Conservation (phyloP, 2,888 invertebrate genomes). For the Tyria jacobaeae region DNA sequence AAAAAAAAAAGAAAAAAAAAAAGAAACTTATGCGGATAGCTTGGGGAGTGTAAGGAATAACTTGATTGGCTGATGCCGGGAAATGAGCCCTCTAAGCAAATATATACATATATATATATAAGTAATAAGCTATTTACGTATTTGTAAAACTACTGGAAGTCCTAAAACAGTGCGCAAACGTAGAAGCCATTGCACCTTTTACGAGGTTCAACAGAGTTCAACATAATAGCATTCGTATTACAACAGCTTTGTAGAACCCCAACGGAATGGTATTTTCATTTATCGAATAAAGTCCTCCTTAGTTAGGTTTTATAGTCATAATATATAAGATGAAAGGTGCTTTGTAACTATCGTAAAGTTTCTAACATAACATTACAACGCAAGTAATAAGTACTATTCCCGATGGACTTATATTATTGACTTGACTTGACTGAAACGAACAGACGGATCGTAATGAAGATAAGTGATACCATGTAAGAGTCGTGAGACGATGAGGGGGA, state of each 20-base stretch:
- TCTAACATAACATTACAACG: not conserved
- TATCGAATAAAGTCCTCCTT: conserved; percentile 1
- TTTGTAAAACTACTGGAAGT: not conserved
- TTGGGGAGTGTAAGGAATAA: too few relatives aligned
- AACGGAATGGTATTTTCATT: not conserved
- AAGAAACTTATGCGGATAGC: too few relatives aligned
- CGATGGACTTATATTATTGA: too few relatives aligned
- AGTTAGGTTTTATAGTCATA: not conserved
- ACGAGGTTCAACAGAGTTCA: conserved; percentile 19
- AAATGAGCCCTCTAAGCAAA: too few relatives aligned
- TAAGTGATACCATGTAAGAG: too few relatives aligned
- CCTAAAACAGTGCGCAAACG: conserved; percentile 8
- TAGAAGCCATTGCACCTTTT: conserved; percentile 9
- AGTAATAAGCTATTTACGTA: not conserved
- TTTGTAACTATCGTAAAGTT: not conserved
- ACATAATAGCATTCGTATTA: not conserved
- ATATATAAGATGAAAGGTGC: not conserved
- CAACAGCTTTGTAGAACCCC: not conserved
- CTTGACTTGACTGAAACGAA: too few relatives aligned
- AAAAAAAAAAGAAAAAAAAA: too few relatives aligned
- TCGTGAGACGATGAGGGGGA: too few relatives aligned
- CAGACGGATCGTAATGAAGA: too few relatives aligned
- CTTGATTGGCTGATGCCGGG: too few relatives aligned
- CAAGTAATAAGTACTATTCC: not conserved
- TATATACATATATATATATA: too few relatives aligned